Base-by-base conservation (phyloP, 2,113 vertebrate species). In the Ictalurus punctatus region DNA sequence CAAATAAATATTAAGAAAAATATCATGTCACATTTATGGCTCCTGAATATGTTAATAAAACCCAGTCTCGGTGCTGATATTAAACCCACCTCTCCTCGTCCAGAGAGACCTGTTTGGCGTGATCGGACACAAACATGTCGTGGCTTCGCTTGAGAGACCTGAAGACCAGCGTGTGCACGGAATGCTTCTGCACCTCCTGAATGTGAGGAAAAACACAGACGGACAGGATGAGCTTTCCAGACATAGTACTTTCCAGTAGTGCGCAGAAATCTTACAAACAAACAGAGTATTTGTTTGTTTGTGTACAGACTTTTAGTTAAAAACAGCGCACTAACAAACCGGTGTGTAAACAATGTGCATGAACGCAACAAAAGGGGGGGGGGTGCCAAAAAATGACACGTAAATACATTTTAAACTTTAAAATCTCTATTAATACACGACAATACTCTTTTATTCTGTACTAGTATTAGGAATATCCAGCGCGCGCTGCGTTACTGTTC, bases 61-160 rank as follows among this genome's bases (percentile, higher is more conserved):
- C 7, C 65, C 27, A 1, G 25, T 4, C 2, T 67, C 65, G 0
- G 8, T 30, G 17, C 25, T 52, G 79, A 17, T 56, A 59, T 52
- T 34, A 71, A 69, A 21, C 76, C 90, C 94, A 99, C 98, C 98
- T 98, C 87, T 96, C 94, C 1, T 99, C 98, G 91, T 99, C 98
- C 91, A 95, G 93, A 0, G 95, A 80, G 87, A 99, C 91, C 30
- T 96, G 95, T 65, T 99, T 99, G 34, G 97, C 97, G 88, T 99
- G 98, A 92, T 99, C 98, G 85, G 97, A 96, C 91, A 99, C 98
- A 95, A 99, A 99, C 98, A 99, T 99, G 82, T 99, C 98, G 92
- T 99, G 98, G 6, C 97, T 99, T 92, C 98, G 96, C 91, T 99
- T 99, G 84, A 99, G 94, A n/a, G 98, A 99, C 30, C 98, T 97